A percentile compares a stretch with the other conserved stretches of the same genome.
Conservation (phyloP, 2,888 invertebrate genomes). For the Cheilosia pagana region DNA sequence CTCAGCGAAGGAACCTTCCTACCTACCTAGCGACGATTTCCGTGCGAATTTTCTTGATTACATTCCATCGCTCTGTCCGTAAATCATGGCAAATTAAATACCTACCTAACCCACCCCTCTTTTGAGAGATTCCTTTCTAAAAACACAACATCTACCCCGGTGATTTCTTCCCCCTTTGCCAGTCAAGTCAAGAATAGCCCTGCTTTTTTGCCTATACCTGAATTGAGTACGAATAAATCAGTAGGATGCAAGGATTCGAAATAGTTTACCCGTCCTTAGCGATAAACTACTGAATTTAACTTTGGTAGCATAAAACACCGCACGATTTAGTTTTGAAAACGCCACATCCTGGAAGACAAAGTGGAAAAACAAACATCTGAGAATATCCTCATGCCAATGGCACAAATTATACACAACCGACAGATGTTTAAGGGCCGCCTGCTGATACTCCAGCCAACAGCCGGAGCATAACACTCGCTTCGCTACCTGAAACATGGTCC, state of each 20-base stretch:
- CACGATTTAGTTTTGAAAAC: conserved; percentile 26
- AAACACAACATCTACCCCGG: conserved; percentile 11
- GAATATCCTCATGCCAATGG: conserved; percentile 65
- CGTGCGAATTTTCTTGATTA: conserved; percentile 63
- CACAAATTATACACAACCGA: conserved; percentile 50
- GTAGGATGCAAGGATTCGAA: conserved; percentile 30
- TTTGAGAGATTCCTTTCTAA: conserved; percentile 5
- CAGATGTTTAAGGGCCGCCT: conserved; percentile 70
- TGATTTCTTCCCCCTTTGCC: conserved; percentile 30
- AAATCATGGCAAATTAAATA: conserved; percentile 60
- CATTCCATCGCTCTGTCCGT: conserved; percentile 18
- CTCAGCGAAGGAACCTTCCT: conserved; percentile 38
- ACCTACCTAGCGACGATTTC: no score
- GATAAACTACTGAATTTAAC: no score
- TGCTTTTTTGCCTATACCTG: conserved; percentile 25
- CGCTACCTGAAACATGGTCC: conserved; percentile 46
- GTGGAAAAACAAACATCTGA: conserved; percentile 14
- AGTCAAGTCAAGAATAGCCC: neutral
- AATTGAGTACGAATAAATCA: conserved; percentile 62
- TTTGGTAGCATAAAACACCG: neutral
- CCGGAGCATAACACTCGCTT: conserved; percentile 65
- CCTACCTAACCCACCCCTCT: conserved; percentile 51
- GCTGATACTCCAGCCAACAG: conserved; percentile 67
- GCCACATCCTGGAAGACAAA: conserved; percentile 11
- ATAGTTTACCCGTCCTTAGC: no score